Evolutionary conservation across 2,113 vertebrate species (phyloP), one percentile per base, ranked within the genome.

Genomic region (Hirundichthys speculiger): DNA sequence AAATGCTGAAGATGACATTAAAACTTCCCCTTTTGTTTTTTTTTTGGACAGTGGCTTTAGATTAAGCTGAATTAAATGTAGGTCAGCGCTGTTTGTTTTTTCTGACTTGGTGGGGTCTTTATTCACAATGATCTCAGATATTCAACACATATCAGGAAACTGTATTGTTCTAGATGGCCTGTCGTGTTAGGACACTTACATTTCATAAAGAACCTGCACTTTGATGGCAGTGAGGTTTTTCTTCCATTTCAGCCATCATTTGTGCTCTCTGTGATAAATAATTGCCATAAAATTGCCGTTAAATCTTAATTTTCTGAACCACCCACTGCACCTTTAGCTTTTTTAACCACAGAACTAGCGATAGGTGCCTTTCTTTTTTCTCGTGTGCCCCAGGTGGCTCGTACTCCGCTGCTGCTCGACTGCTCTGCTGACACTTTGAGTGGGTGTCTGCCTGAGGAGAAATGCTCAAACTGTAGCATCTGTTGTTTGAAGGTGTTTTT

Each of bases 401-500:
- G 39, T 69, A 68, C 64, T 80, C 75, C 63, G 61, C 69, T 49
- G 61, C 69, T 49, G 43, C 65, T 63, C 63, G 63, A 47, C 50
- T 64, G 6, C 81, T 83, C 73, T 69, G 56, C 75, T 74, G 85
- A 75, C 79, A 56, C 66, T 54, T 39, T 58, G 81, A 81, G 86
- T 80, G 72, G 77, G 82, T 34, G 79, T 74, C 51, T 25, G 80
- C 82, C 79, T 54, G 64, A 69, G 74, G 82, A 73, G 49, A 77
- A 79, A 63, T 4, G 13, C 68, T 69, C 51, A 13, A 69, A 67
- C 64, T 63, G 45, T 40, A 49, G 66, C 79, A 75, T 77, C 79
- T 68, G 83, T 64, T 77, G 51, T 80, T 68, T 70, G 68, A 82
- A 58, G 48, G 16, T 76, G 51, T 43, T 63, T 45, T 69, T 52